Evolutionary conservation across 2,888 invertebrate genomes (phyloP).

Genomic region (Lucinisca nassula): DNA sequence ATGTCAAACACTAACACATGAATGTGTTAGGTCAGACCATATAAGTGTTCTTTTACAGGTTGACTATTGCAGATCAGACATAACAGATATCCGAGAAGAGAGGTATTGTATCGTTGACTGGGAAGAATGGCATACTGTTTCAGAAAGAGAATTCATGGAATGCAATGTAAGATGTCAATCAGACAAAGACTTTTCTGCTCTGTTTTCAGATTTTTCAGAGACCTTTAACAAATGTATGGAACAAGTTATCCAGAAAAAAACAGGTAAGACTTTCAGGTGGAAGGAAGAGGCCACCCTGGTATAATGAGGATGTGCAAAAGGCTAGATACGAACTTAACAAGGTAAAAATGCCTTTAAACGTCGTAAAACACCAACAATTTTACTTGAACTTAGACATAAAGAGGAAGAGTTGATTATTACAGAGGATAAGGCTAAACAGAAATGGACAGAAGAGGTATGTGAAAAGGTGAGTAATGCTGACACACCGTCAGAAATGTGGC

Average conservation of each 20-base stretch:
- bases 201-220: background rate
- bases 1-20: background rate
- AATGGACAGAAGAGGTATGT: conserved; percentile 17
- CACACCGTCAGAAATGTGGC: background rate
- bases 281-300: conserved; percentile 5
- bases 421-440: background rate
- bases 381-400: background rate
- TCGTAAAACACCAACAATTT: background rate
- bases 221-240: conserved; percentile 1
- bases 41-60: background rate
- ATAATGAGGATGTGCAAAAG: background rate
- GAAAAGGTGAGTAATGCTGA: background rate
- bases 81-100: background rate
- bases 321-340: background rate
- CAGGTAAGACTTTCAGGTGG: background rate
- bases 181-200: background rate
- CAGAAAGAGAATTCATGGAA: background rate
- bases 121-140: background rate
- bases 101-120: background rate
- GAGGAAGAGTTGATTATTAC: background rate
- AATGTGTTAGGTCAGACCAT: background rate
- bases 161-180: background rate
- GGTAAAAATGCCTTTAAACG: conserved; percentile 3
- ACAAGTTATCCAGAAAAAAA: background rate
- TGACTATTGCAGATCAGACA: background rate